A percentile compares a stretch with the other conserved stretches of the same genome.
Evolutionary conservation across 2,888 invertebrate species (phyloP).

Genomic region (Leucoma salicis): DNA sequence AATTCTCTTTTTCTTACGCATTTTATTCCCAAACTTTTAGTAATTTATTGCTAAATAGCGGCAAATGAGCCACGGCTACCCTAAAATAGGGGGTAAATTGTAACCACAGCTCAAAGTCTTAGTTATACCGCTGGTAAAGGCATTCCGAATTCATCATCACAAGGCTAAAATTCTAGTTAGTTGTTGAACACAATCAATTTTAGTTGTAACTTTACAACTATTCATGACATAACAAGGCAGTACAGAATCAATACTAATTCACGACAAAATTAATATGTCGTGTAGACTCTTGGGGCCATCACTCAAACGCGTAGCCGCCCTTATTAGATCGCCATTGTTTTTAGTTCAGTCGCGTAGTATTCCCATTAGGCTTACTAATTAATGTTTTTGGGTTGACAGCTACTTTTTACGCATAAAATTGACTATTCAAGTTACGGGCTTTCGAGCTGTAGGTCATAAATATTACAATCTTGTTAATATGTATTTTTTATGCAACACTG

Average conservation of each 20-base stretch:
- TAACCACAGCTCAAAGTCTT: too few relatives aligned
- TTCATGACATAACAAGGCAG: background rate
- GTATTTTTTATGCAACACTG: too few relatives aligned
- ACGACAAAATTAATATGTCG: slow-evolving; percentile 33
- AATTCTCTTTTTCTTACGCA: too few relatives aligned
- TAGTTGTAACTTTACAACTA: background rate
- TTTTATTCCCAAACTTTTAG: too few relatives aligned
- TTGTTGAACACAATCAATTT: background rate
- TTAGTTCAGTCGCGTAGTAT: slow-evolving; percentile 54
- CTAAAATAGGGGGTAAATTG: too few relatives aligned
- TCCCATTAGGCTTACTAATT: slow-evolving; percentile 51
- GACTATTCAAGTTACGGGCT: slow-evolving; percentile 17
- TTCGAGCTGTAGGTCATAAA: background rate
- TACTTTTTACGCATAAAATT: slow-evolving; percentile 31
- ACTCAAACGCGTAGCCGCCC: slow-evolving; percentile 29
- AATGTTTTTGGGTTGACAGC: slow-evolving; percentile 30
- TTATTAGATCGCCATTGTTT: slow-evolving; percentile 45
- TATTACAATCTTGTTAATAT: background rate
- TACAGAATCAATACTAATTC: slow-evolving; percentile 13
- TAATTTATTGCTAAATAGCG: too few relatives aligned
- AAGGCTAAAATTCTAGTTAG: too few relatives aligned
- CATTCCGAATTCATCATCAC: too few relatives aligned
- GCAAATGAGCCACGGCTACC: too few relatives aligned
- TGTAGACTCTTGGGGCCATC: slow-evolving; percentile 33
- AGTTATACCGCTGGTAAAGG: too few relatives aligned